Evolutionary conservation across 2,797 vertebrate species (phyloP).

Genomic region (Neopelma chrysocephalum): DNA sequence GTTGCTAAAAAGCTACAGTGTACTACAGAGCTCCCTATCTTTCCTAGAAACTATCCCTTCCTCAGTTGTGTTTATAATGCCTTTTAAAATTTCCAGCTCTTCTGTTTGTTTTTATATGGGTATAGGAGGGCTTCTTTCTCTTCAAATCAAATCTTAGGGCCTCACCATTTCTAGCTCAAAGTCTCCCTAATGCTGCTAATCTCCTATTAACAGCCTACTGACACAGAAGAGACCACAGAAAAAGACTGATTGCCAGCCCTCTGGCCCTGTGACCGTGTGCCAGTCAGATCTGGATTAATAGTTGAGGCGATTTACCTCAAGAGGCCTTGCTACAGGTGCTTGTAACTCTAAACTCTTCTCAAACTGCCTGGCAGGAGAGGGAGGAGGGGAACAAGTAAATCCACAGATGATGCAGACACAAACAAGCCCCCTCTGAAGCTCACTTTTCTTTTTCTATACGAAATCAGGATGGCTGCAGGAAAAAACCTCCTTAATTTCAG

Average conservation of each 20-base stretch:
- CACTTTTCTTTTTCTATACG: neutral
- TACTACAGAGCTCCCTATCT: neutral
- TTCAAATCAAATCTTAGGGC: neutral
- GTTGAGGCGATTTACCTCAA: constrained; percentile 63
- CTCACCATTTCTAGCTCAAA: constrained; percentile 28
- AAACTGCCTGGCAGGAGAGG: neutral
- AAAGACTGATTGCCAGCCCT: constrained; percentile 33
- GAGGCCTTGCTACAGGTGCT: constrained; percentile 42
- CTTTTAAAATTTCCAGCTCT: neutral
- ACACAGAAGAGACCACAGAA: constrained; percentile 55
- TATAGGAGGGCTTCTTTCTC: neutral
- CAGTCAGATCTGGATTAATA: constrained; percentile 62
- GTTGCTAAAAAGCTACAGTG: neutral
- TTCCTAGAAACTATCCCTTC: neutral
- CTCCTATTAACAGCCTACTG: constrained; percentile 58
- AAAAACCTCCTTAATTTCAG: neutral
- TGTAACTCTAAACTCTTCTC: constrained; percentile 43
- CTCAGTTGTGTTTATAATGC: neutral
- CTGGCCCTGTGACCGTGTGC: constrained; percentile 51
- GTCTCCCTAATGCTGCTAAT: constrained; percentile 46
- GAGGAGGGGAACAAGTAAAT: neutral
- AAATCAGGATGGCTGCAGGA: neutral
- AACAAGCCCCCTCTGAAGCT: neutral
- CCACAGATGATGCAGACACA: neutral
- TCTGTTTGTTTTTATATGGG: neutral